Evolutionary conservation across 2,888 invertebrate species (phyloP), one percentile per base, ranked within the genome.

Genomic region (Antheraea assamensis): DNA sequence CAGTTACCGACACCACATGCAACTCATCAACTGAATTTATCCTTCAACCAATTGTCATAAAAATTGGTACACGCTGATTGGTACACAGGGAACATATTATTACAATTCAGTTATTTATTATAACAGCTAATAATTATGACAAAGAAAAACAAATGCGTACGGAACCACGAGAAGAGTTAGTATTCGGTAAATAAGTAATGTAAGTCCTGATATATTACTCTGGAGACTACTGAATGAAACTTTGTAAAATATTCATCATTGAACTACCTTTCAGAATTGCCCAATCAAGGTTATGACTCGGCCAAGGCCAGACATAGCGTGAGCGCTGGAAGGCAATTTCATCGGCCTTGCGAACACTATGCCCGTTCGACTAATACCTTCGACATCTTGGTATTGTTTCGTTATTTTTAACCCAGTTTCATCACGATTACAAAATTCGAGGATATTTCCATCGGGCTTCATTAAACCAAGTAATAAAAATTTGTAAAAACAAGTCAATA

Each of bases 271-370:
- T 58, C 71, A 10, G 30, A 27, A 42, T 70, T 70, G 47, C 73
- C 70, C 70, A 74, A 76, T 74, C 77, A 78, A 80, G 79, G 79
- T 72, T 70, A 55, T 70, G 72, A 58, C 72, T 49, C 72, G 79
- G 77, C 78, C 83, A 87, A 87, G 87, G 87, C 77, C 82, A 75
- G 5, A 58, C 47, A 74, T 87, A 75, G 87, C 87, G 87, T 87
- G 87, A 66, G 58, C 19, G 73, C 87, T 70, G 61, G 24, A 75
- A 24, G 55, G 73, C 58, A 73, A 58, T 73, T 73, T 68, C 31
- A 31, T 42, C 73, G 73, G 24, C 73, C 73, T 73, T 73, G 55
- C 58, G n/a, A 70, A 73, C 73, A 73, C 72, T 58, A 72, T 64
- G 31, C 35, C 58, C n/a, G 68, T 73, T 66, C 30, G 35, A 52